A percentile compares a stretch with the other conserved stretches of the same genome.
Conservation (phyloP, 2,797 vertebrate species). For the Anguilla pacifica region DNA sequence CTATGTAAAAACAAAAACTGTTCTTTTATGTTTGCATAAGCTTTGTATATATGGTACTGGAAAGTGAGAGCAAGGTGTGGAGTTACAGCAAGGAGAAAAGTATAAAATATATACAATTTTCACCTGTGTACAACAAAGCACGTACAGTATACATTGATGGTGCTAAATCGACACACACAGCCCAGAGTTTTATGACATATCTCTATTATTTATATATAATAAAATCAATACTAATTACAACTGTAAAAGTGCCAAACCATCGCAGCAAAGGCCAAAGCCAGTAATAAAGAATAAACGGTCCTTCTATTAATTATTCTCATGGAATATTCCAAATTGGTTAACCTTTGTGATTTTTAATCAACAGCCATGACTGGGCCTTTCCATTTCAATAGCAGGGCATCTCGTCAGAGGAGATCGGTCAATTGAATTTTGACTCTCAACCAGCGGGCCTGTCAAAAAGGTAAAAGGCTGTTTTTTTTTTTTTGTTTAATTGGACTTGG, state of each 20-base stretch:
- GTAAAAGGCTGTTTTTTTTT: slow-evolving; percentile 51
- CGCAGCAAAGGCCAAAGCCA: slow-evolving; percentile 3
- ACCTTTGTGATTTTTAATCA: slow-evolving; percentile 45
- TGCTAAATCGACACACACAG: background rate
- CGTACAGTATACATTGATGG: background rate
- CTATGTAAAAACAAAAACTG: background rate
- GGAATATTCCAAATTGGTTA: slow-evolving; percentile 31
- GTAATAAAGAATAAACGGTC: slow-evolving; percentile 16
- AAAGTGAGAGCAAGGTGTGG: background rate
- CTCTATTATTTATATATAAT: slow-evolving; percentile 13
- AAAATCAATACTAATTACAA: slow-evolving; percentile 15
- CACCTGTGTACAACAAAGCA: background rate
- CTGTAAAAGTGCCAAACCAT: slow-evolving; percentile 4
- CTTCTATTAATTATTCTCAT: slow-evolving; percentile 31
- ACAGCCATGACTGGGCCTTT: slow-evolving; percentile 30
- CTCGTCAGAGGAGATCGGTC: slow-evolving; percentile 52
- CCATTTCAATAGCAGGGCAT: slow-evolving; percentile 27
- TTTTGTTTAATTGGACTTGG: slow-evolving; percentile 57
- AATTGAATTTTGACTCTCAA: slow-evolving; percentile 45
- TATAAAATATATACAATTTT: background rate
- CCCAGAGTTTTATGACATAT: background rate
- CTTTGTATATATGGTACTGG: background rate
- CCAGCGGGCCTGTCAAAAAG: slow-evolving; percentile 42
- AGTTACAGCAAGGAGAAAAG: background rate
- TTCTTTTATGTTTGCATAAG: background rate